Evolutionary conservation across 1,140 invertebrate species (phyloP).

Genomic region (Cepaea nemoralis): DNA sequence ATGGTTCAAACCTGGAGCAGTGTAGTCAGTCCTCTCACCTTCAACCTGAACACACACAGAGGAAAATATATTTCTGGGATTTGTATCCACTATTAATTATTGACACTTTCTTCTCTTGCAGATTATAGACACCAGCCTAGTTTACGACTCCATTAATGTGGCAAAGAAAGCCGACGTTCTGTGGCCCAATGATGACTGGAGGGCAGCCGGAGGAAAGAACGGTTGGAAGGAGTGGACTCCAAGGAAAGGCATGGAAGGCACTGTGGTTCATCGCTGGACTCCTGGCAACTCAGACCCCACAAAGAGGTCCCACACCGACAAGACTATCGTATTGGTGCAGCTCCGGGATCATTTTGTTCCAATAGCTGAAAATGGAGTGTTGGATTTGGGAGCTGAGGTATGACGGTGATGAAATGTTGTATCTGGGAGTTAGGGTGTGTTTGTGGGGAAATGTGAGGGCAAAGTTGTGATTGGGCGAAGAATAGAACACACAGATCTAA

Average conservation of each 20-base stretch:
- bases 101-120: no score
- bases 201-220: slow-evolving; percentile 85
- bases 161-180: slow-evolving; percentile 87
- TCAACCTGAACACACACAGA: no score
- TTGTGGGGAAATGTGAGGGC: no score
- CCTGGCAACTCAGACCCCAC: slow-evolving; percentile 89
- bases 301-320: slow-evolving; percentile 88
- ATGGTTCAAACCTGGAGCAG: no score
- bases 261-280: slow-evolving; percentile 91
- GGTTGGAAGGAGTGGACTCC: slow-evolving; percentile 92
- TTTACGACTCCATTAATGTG: slow-evolving; percentile 91
- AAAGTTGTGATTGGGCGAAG: no score
- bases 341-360: slow-evolving; percentile 93
- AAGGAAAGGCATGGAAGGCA: slow-evolving; percentile 89
- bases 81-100: no score
- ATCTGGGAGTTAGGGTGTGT: no score
- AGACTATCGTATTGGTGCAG: slow-evolving; percentile 90
- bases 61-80: no score
- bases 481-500: no score
- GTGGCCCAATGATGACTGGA: slow-evolving; percentile 91
- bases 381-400: slow-evolving; percentile 83
- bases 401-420: slow-evolving; percentile 39
- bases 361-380: slow-evolving; percentile 88
- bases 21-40: no score
- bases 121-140: slow-evolving; percentile 83